Base-by-base conservation (phyloP, 2,113 vertebrate species). In the Muntiacus muntjak region DNA sequence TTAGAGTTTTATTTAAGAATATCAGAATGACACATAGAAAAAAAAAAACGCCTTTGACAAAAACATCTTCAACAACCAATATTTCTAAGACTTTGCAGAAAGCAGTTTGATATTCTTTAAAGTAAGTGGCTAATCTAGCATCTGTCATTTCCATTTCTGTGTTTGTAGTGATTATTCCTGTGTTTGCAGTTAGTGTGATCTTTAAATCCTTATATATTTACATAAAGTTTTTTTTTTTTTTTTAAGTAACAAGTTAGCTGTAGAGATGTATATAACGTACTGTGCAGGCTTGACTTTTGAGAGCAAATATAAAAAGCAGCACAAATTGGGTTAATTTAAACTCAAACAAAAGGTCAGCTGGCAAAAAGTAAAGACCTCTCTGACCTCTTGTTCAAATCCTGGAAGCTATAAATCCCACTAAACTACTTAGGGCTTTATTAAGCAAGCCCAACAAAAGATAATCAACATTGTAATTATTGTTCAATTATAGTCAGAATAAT, bases 321-420 rank as follows among this genome's bases (percentile, higher is more conserved):
- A 95, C 64, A 92, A 96, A 96, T 84, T 96, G 81, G 67, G 81
- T 92, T 97, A 96, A 97, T 97, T 97, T 94, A 97, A 97, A 97
- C 88, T 96, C 92, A 98, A 97, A 95, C 92, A 94, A 93, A 97
- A 98, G 94, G 97, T 98, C 95, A 97, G 82, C 15, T 98, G 91
- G 95, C 82, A 91, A 89, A 97, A 90, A 97, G 71, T 67, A 74
- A 91, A 96, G 97, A 97, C 96, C 95, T 83, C 57, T 87, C 2
- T 96, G 95, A 97, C 98, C 97, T 96, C 95, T 88, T 94, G 91
- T 93, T 97, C 97, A 97, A 97, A 95, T 97, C 89, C 89, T 98
- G 96, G 94, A 97, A 97, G 91, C 95, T 94, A 97, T 98, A 97
- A 98, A 98, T 97, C 95, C 96, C 89, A 67, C 54, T 95, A 54